Base-by-base conservation (phyloP, 2,113 vertebrate species). In the Noctilio leporinus region DNA sequence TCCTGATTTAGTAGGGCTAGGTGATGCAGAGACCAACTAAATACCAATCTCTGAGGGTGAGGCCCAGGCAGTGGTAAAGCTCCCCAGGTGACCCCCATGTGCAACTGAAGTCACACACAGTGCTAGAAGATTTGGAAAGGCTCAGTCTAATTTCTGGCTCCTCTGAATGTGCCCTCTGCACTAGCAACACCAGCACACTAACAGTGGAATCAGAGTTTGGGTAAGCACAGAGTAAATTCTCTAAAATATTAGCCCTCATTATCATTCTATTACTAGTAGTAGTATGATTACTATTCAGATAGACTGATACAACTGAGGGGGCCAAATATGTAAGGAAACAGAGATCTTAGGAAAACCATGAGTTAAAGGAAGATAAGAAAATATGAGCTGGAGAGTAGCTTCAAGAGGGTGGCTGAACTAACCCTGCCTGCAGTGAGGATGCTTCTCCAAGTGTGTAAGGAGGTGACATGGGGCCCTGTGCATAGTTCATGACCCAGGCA, bases 331-430 rank as follows among this genome's bases (percentile, higher is more conserved):
- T 51, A 55, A 43, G 47, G 10, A 49, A 92, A 82, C 0, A 6
- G 26, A 49, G 65, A 47, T 88, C 73, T 38, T 28, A 5, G 28
- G 59, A 65, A 87, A 93, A 88, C 40, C 14, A 16, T 16, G 26
- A 59, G 53, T 57, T 70, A 72, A 83, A 87, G 49, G n/a, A 75
- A 78, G 49, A 24, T n/a, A 70, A 77, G 59, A 76, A 65, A 89
- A 76, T 35, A 4, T 75, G 77, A 53, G 11, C 30, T 1, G 10
- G 2, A 57, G 17, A 69, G 19, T 22, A 26, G 10, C 6, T 5
- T 10, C 12, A 12, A 88, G 90, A 82, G 17, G 17, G 64, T 72
- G 38, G 53, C 14, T 8, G 6, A 49, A 73, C 70, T 73, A 45
- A 73, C 26, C 28, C 30, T 28, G 40, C 28, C 30, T 28, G 40